A percentile compares a stretch with the other conserved stretches of the same genome.
Conservation (phyloP, 1,140 invertebrate species). For the Procambarus virginalis region DNA sequence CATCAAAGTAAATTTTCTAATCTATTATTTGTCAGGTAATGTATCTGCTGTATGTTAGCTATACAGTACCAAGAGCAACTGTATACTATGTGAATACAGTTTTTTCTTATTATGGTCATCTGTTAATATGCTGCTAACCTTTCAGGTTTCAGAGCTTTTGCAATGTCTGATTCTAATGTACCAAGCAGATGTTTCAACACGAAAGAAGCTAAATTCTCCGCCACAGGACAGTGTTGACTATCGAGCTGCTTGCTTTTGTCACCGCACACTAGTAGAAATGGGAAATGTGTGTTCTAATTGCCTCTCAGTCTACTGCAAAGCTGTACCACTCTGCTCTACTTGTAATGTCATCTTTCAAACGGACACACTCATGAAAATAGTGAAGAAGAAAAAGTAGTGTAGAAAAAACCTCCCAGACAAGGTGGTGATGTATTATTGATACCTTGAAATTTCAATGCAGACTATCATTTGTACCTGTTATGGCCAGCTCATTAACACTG, state of each 20-base stretch:
- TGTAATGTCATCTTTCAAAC: slow-evolving; percentile 70
- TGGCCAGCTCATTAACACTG: too few relatives aligned
- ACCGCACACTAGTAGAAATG: slow-evolving; percentile 95
- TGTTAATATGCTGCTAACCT: background rate
- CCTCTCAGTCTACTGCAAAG: slow-evolving; percentile 96
- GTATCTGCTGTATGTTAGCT: too few relatives aligned
- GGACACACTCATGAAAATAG: slow-evolving; percentile 60
- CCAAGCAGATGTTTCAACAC: slow-evolving; percentile 85
- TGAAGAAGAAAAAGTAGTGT: slow-evolving; percentile 61
- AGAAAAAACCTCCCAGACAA: too few relatives aligned
- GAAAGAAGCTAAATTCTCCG: slow-evolving; percentile 90
- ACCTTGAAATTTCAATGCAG: too few relatives aligned
- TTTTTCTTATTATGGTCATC: too few relatives aligned
- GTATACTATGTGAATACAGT: too few relatives aligned
- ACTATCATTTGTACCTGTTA: too few relatives aligned
- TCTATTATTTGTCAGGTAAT: too few relatives aligned
- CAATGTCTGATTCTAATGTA: slow-evolving; percentile 98
- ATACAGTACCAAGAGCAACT: too few relatives aligned
- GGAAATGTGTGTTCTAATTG: slow-evolving; percentile 99
- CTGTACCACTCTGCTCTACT: slow-evolving; percentile 69
- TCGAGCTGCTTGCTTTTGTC: slow-evolving; percentile 97
- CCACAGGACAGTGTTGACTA: slow-evolving; percentile 94
- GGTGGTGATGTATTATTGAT: too few relatives aligned
- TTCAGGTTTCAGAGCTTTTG: slow-evolving; percentile 85
- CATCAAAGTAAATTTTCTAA: too few relatives aligned